Evolutionary conservation across 2,113 vertebrate genomes (phyloP).

Genomic region (Caracal caracal): DNA sequence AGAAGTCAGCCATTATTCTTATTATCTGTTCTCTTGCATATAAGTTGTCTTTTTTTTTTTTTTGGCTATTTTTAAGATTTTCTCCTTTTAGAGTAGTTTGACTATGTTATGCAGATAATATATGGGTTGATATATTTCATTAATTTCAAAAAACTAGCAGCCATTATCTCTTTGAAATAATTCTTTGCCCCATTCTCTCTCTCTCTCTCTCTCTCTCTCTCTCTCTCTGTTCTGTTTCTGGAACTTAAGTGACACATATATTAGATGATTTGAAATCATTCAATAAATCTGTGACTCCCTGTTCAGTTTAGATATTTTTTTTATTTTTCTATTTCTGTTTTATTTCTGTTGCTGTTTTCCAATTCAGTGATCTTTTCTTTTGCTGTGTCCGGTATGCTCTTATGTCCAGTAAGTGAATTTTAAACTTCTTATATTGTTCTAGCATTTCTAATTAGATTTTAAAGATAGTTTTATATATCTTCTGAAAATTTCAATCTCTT

Average conservation of each 20-base stretch:
- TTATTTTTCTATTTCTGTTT: neutral
- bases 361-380: neutral
- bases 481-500: slow-evolving; percentile 4
- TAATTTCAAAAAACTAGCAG: slow-evolving; percentile 13
- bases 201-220: neutral
- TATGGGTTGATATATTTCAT: neutral
- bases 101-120: neutral
- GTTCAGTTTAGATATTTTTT: neutral
- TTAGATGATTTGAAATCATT: neutral
- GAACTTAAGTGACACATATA: neutral
- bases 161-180: slow-evolving; percentile 19
- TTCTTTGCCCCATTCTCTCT: neutral
- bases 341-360: neutral
- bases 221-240: neutral
- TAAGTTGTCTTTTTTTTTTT: neutral
- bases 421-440: neutral
- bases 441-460: neutral
- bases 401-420: neutral
- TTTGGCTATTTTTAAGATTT: neutral
- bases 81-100: neutral
- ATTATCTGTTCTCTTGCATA: neutral
- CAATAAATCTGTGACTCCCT: neutral
- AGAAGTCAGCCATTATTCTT: neutral
- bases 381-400: neutral
- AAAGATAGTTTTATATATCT: neutral